Percentiles rank a stretch among this genome's conserved stretches.
These are phyloP conservation scores for Dallia pectoralis DNA, from an alignment of 2,797 vertebrate genomes.

Conservation along the genomic window DNA sequence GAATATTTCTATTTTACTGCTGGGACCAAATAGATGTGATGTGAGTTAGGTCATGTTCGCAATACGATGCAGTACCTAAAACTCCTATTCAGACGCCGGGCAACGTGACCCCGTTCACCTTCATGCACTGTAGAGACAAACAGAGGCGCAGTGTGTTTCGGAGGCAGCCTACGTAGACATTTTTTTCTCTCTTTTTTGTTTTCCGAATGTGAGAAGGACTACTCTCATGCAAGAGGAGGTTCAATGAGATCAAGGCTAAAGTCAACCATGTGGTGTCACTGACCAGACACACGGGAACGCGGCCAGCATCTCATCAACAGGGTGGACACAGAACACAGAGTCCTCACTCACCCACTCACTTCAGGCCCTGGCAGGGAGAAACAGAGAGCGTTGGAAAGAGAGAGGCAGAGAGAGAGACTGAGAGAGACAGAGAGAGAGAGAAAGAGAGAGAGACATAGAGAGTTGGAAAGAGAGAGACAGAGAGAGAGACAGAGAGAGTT, in stretches of 20 bases:
- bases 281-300: slow-evolving; percentile 15
- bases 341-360: neutral
- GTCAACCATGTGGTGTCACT: slow-evolving; percentile 19
- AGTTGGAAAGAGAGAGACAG: neutral
- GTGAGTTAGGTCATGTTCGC: neutral
- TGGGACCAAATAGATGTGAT: slow-evolving; percentile 16
- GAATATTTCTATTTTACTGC: slow-evolving; percentile 8
- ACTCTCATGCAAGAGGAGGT: slow-evolving; percentile 48
- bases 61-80: no score
- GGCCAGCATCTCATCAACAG: slow-evolving; percentile 10
- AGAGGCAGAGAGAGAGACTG: slow-evolving; percentile 29
- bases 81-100: no score
- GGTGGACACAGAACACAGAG: slow-evolving; percentile 14
- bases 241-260: slow-evolving; percentile 40
- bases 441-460: slow-evolving; percentile 15
- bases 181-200: neutral
- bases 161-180: neutral
- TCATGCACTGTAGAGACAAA: neutral
- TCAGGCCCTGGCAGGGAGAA: slow-evolving; percentile 23
- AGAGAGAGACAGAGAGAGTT: neutral
- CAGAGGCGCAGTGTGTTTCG: neutral
- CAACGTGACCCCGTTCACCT: neutral
- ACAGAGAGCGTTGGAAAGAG: slow-evolving; percentile 38
- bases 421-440: slow-evolving; percentile 25
- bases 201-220: slow-evolving; percentile 22